Conservation (phyloP, 2,113 vertebrate genomes). For the Piliocolobus tephrosceles region DNA sequence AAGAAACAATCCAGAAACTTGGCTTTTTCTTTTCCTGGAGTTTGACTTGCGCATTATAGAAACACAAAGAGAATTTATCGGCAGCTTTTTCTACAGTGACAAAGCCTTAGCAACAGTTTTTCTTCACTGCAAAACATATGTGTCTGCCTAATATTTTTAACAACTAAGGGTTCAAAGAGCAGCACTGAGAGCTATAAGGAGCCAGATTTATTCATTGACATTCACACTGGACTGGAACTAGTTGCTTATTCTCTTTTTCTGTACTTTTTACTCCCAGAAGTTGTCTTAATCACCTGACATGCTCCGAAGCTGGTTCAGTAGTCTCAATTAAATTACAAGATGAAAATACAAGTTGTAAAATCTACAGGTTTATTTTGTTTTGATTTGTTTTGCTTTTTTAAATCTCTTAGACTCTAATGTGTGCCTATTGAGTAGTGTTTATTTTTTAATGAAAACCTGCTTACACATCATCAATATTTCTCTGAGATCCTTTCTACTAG, state of each 20-base stretch:
- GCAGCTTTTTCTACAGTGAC: not conserved
- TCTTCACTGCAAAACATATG: conserved; percentile 4
- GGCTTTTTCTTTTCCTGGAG: conserved; percentile 8
- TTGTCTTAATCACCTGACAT: not conserved
- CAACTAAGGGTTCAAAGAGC: not conserved
- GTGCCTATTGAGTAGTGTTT: not conserved
- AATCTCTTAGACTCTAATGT: not conserved
- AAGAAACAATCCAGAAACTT: conserved; percentile 14
- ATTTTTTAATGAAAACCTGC: not conserved
- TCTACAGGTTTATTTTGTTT: conserved; percentile 6
- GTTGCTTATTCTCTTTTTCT: not conserved
- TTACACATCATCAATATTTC: not conserved
- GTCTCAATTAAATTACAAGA: not conserved
- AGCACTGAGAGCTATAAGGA: not conserved
- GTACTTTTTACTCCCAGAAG: not conserved
- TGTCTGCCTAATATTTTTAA: conserved; percentile 4
- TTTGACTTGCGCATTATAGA: not conserved
- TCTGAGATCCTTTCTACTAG: not conserved
- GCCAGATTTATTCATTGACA: not conserved
- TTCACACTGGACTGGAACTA: not conserved
- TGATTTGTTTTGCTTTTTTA: not conserved
- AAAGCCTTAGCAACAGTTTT: not conserved
- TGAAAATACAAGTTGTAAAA: not conserved
- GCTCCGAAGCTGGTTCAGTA: not conserved
- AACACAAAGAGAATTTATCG: not conserved